phyloP scores from a whole-genome alignment of 2,888 invertebrate genomes.

The Nematopogon swammerdamellus region DNA sequence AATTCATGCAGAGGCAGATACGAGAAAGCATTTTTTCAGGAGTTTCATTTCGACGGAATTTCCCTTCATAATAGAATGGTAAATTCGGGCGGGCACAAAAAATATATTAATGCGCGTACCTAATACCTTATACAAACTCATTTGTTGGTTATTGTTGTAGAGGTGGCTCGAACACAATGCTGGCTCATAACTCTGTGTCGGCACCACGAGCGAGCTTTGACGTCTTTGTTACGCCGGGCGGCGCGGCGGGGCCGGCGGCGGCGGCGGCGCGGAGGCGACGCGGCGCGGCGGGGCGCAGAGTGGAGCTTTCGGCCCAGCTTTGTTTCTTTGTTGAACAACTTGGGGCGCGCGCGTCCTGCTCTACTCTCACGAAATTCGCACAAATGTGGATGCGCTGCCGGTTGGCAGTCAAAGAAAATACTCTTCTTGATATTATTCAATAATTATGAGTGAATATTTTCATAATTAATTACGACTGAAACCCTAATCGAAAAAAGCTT shows the following conservation, averaged over 20 bases:
- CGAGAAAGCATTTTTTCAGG: constrained; percentile 18
- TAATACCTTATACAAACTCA: constrained; percentile 59
- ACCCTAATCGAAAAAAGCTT: too few species aligned
- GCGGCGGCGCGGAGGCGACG: not conserved
- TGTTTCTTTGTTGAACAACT: not conserved
- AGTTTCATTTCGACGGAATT: constrained; percentile 45
- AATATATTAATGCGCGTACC: constrained; percentile 59
- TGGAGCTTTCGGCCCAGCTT: not conserved
- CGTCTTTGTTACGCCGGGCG: constrained; percentile 48
- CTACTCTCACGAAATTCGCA: not conserved
- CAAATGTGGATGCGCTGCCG: too few species aligned
- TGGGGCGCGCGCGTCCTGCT: not conserved
- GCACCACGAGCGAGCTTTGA: constrained; percentile 45
- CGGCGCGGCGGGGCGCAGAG: not conserved
- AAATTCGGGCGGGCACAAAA: constrained; percentile 57
- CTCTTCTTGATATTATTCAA: too few species aligned
- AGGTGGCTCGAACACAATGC: constrained; percentile 35
- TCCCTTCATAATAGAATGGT: constrained; percentile 58
- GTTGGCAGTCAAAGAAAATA: too few species aligned
- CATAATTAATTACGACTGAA: too few species aligned
- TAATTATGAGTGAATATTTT: too few species aligned
- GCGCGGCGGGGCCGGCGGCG: not conserved
- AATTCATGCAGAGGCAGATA: constrained; percentile 44
- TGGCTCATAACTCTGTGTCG: constrained; percentile 55
- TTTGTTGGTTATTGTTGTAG: constrained; percentile 55